Base-by-base conservation (phyloP, 2,888 invertebrate species). In the Exephanes ischioxanthus region DNA sequence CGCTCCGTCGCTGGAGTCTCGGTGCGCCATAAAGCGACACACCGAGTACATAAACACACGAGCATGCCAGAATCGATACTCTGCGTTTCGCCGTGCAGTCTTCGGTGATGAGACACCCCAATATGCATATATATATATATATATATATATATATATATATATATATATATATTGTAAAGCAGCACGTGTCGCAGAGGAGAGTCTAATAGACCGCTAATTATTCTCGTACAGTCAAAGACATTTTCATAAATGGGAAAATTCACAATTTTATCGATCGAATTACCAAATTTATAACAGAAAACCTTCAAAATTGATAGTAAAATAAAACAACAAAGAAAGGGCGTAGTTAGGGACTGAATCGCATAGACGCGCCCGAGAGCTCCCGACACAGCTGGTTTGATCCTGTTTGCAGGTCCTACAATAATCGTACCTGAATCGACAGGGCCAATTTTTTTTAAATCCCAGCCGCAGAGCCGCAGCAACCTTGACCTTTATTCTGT, bases 351-450 rank as follows among this genome's bases (percentile, higher is more conserved):
- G 22, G 55, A 6, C 22, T 41, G 30, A 55, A 37, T 55, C 14
- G 37, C 41, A 66, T 19, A n/a, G 6, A 41, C 19, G 11, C 22
- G 58, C 22, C 16, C 72, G 55, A 58, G 72, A 72, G 72, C 72
- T 37, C 37, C 63, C 45, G n/a, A 41, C 45, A 72, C 66, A 58
- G 26, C 53, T 67, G 80, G 73, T 53, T 77, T 26, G 75, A 70
- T 81, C 30, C 30, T 80, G 80, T 83, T 70, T 63, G 67, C 73
- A 78, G 77, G 63, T 55, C 76, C 51, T 55, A 77, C 80, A 61
- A 86, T 26, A 85, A 85, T 84, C 66, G 70, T 78, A 79, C 83
- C 87, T 86, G 85, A 80, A 75, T 66, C 75, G 85, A 76, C 58
- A 53, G 33, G 84, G 77, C 72, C 73, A 68, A 71, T 41, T 41